These are phyloP conservation scores for Mareca strepera DNA, from an alignment of 2,797 vertebrate species.

Conservation along the genomic window DNA sequence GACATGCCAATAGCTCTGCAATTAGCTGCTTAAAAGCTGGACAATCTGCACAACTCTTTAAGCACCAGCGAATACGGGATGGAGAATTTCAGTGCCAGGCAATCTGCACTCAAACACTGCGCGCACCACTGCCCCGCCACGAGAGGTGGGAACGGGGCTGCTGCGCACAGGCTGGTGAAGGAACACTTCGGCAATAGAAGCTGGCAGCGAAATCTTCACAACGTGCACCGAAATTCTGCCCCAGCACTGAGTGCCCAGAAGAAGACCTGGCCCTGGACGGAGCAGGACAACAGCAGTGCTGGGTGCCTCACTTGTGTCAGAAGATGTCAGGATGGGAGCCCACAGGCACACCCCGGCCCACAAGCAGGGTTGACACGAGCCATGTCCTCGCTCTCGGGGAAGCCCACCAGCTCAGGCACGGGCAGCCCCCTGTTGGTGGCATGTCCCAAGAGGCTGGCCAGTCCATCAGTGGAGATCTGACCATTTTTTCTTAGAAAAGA, in stretches of 20 bases:
- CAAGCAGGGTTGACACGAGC: not conserved
- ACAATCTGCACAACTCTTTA: not conserved
- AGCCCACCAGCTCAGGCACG: not conserved
- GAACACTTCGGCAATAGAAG: not conserved
- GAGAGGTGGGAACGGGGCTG: not conserved
- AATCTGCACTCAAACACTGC: not conserved
- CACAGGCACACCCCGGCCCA: not conserved
- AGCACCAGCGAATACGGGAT: not conserved
- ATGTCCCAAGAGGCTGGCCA: accelerated
- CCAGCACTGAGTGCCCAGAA: not conserved
- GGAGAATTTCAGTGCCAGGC: not conserved
- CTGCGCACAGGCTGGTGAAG: not conserved
- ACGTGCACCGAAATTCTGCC: no score
- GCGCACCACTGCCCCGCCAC: not conserved
- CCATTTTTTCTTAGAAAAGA: not conserved
- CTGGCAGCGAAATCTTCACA: not conserved
- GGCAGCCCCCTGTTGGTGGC: not conserved
- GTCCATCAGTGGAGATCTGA: not conserved
- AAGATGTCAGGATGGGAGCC: not conserved
- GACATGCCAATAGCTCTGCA: not conserved
- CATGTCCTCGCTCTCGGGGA: not conserved
- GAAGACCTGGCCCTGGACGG: not conserved
- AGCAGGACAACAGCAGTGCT: not conserved
- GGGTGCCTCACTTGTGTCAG: not conserved
- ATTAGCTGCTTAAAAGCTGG: slow-evolving; percentile 9